These are phyloP conservation scores for Prolemur simus DNA, from an alignment of 2,113 vertebrate genomes.

Conservation along the genomic window DNA sequence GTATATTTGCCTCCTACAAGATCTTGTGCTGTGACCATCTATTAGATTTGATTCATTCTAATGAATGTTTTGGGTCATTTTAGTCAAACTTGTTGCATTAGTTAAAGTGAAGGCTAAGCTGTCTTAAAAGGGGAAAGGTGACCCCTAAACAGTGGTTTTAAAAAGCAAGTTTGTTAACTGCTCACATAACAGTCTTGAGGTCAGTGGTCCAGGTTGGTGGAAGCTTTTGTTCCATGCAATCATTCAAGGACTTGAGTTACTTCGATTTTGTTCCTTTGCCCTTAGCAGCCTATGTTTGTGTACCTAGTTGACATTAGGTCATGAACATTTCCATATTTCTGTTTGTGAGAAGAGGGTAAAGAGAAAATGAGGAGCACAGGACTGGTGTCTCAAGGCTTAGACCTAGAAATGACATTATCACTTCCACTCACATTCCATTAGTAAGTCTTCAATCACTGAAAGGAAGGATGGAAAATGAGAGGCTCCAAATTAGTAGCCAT, in stretches of 20 bases:
- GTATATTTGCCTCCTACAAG: background rate
- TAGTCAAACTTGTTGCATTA: background rate
- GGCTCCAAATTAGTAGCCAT: background rate
- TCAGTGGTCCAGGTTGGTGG: no score
- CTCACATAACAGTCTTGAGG: background rate
- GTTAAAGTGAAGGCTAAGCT: background rate
- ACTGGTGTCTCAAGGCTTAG: background rate
- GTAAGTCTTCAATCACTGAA: background rate
- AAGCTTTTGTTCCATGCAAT: background rate
- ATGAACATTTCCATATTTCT: background rate
- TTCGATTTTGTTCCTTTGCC: background rate
- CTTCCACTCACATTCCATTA: background rate
- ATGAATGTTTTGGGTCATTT: background rate
- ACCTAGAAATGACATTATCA: background rate
- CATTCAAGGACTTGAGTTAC: background rate
- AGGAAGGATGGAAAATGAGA: background rate
- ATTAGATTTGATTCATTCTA: conserved; percentile 10
- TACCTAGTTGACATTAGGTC: background rate
- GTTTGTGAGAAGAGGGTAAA: background rate
- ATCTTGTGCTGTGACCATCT: background rate
- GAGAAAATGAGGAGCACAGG: background rate
- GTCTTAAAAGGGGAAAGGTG: background rate
- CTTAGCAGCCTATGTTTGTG: background rate
- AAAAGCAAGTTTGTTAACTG: background rate
- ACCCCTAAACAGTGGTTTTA: background rate